Conservation (phyloP, 2,113 vertebrate genomes). For the Conger conger region DNA sequence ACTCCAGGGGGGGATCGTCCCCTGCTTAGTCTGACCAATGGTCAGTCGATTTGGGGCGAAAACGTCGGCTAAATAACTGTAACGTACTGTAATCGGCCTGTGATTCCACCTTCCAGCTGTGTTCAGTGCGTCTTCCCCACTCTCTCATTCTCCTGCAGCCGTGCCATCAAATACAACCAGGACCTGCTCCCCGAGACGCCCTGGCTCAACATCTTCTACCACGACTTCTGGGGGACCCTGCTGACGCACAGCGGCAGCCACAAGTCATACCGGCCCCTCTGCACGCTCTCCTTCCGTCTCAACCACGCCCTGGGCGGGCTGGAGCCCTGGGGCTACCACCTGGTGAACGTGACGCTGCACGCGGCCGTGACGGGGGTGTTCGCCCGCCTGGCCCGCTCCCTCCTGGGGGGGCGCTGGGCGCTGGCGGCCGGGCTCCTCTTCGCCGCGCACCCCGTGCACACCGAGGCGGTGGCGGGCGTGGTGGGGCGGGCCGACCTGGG, state of each 20-base stretch:
- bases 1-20: too few relatives aligned
- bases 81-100: too few relatives aligned
- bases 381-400: constrained; percentile 81
- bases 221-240: constrained; percentile 96
- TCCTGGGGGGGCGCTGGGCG: constrained; percentile 86
- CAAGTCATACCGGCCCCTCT: constrained; percentile 95
- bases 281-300: constrained; percentile 92
- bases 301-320: constrained; percentile 85
- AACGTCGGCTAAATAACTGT: too few relatives aligned
- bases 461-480: constrained; percentile 88
- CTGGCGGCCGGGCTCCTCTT: constrained; percentile 88
- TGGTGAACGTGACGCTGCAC: constrained; percentile 85
- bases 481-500: constrained; percentile 92
- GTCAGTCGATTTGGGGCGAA: too few relatives aligned
- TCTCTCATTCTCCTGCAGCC: constrained; percentile 68
- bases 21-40: too few relatives aligned
- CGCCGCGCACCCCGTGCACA: constrained; percentile 91
- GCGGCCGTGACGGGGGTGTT: constrained; percentile 87
- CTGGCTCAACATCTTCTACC: constrained; percentile 91
- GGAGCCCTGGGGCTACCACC: constrained; percentile 90
- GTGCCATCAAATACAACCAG: constrained; percentile 97
- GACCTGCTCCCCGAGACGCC: constrained; percentile 93
- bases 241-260: constrained; percentile 97
- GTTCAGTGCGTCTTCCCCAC: too few relatives aligned
- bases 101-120: not conserved